Percentiles rank a stretch among this genome's conserved stretches.
Conservation (phyloP, 2,797 vertebrate genomes). For the Hoplostethus atlanticus region DNA sequence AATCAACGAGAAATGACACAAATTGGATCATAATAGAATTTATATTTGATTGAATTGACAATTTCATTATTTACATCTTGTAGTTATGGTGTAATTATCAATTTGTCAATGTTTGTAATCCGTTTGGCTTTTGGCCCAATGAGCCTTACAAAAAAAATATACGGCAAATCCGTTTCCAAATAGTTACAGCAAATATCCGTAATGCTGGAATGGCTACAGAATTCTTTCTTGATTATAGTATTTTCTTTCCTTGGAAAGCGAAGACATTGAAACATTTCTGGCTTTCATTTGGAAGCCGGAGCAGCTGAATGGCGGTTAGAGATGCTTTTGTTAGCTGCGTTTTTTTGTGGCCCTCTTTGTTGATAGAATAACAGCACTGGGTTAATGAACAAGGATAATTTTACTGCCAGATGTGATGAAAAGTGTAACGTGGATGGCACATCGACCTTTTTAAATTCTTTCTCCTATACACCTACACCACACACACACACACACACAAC, state of each 20-base stretch:
- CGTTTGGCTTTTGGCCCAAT: slow-evolving; percentile 8
- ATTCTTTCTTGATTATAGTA: slow-evolving; percentile 3
- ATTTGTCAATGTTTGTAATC: slow-evolving; percentile 17
- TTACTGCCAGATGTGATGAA: neutral
- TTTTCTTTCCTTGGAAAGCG: slow-evolving; percentile 10
- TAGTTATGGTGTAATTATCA: slow-evolving; percentile 25
- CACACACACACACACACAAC: neutral
- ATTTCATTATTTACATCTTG: slow-evolving; percentile 34
- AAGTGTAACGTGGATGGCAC: neutral
- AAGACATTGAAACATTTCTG: slow-evolving; percentile 7
- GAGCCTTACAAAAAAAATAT: slow-evolving; percentile 11
- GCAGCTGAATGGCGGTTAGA: slow-evolving; percentile 12
- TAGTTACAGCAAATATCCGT: slow-evolving; percentile 16
- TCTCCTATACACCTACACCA: neutral
- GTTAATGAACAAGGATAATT: slow-evolving; percentile 7
- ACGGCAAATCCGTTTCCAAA: slow-evolving; percentile 7
- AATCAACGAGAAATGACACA: neutral
- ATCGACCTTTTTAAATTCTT: neutral
- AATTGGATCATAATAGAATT: slow-evolving; percentile 24
- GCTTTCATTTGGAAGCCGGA: neutral
- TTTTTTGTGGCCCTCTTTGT: slow-evolving; percentile 4
- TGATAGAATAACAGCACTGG: neutral
- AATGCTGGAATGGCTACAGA: neutral
- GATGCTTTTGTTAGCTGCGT: neutral
- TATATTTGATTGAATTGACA: neutral